A percentile compares a stretch with the other conserved stretches of the same genome.
Conservation (phyloP, 2,888 invertebrate species). For the Nasonovia ribisnigri region DNA sequence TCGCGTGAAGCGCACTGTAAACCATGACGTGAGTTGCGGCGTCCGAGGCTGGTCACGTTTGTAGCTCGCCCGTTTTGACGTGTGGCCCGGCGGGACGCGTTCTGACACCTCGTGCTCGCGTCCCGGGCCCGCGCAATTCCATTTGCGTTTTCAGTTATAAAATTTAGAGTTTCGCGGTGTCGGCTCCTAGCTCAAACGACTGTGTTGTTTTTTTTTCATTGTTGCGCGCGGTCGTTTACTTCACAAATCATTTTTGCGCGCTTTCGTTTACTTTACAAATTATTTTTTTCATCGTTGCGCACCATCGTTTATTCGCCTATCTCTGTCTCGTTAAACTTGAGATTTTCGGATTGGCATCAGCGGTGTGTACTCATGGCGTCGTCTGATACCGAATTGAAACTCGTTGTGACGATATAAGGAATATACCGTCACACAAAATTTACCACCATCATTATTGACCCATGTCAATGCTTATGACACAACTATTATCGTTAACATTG, state of each 20-base stretch:
- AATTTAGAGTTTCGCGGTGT: not conserved
- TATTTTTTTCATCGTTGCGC: not conserved
- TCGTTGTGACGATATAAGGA: no score
- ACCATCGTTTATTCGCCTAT: not conserved
- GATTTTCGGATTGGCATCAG: not conserved
- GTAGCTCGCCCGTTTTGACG: not conserved
- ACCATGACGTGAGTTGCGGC: not conserved
- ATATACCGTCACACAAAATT: not conserved
- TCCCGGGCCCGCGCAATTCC: not conserved
- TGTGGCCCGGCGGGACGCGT: not conserved
- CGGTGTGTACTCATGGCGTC: not conserved
- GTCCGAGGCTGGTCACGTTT: no score
- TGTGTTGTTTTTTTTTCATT: not conserved
- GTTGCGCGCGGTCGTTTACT: not conserved
- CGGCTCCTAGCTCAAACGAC: not conserved
- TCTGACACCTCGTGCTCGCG: not conserved
- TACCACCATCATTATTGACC: not conserved
- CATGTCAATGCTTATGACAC: not conserved
- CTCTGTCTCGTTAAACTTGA: not conserved
- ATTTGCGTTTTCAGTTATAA: not conserved
- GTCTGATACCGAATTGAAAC: no score
- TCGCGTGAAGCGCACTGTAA: not conserved
- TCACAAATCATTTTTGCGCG: not conserved
- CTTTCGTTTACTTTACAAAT: not conserved
- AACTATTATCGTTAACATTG: conserved; percentile 20